Evolutionary conservation across 30 jellyfish, hydroid and myxozoan genomes (phyloP).

Genomic region (Aurelia aurita): DNA sequence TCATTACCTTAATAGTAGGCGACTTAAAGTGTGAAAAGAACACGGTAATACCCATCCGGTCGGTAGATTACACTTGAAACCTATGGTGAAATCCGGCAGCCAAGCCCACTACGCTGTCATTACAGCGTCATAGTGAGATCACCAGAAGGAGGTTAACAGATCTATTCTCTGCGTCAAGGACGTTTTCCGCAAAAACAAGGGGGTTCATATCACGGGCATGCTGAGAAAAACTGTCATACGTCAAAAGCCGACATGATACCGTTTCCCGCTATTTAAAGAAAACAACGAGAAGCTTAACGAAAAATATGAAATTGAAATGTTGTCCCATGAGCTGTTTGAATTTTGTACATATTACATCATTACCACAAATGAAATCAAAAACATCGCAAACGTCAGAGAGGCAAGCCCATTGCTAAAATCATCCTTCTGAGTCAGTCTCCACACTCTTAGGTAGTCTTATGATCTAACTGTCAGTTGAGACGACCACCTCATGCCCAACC

Average conservation of each 20-base stretch:
- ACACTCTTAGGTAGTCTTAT: too few species aligned
- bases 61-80: conserved; percentile 19
- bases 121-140: conserved; percentile 44
- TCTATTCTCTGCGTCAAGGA: conserved; percentile 20
- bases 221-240: conserved; percentile 55
- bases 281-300: conserved; percentile 31
- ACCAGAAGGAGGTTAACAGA: conserved; percentile 29
- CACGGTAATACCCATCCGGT: conserved; percentile 49
- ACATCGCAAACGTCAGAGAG: too few species aligned
- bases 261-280: conserved; percentile 67
- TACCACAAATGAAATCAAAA: conserved; percentile 55
- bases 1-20: too few species aligned
- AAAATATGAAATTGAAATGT: too few species aligned
- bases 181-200: conserved; percentile 60
- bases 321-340: conserved; percentile 12
- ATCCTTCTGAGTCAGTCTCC: too few species aligned
- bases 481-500: too few species aligned
- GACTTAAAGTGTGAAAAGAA: background rate
- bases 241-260: conserved; percentile 59
- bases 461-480: too few species aligned
- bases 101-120: conserved; percentile 49
- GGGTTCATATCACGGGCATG: conserved; percentile 38
- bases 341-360: conserved; percentile 25
- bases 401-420: too few species aligned
- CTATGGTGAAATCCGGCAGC: conserved; percentile 51